phyloP scores from a whole-genome alignment of 2,888 invertebrate species.

The Lamellibrachia satsuma region DNA sequence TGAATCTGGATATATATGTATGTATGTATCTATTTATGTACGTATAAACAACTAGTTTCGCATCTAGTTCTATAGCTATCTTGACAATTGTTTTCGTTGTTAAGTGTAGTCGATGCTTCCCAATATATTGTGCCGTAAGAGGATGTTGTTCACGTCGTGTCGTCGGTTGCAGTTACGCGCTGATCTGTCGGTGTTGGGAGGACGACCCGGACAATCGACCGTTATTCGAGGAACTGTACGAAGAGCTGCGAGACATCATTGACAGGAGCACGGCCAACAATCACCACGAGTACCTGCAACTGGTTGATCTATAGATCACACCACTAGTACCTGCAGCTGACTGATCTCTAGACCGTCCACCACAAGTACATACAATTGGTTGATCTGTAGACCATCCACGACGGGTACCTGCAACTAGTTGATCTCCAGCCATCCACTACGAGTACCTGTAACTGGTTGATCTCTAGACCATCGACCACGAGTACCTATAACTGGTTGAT shows the following conservation, averaged over 20 bases:
- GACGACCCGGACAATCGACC: slow-evolving; percentile 53
- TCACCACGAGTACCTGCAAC: not conserved
- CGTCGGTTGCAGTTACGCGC: slow-evolving; percentile 49
- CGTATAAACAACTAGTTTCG: too few relatives aligned
- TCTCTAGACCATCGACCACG: not conserved
- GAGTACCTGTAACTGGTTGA: not conserved
- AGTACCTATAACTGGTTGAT: not conserved
- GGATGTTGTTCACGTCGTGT: not conserved
- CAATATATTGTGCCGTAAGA: not conserved
- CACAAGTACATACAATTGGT: not conserved
- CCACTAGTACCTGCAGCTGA: too few relatives aligned
- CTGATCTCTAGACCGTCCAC: too few relatives aligned
- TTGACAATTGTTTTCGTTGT: too few relatives aligned
- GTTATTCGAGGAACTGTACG: slow-evolving; percentile 51
- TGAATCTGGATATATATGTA: too few relatives aligned
- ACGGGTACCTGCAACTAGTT: not conserved
- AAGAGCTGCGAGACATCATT: not conserved
- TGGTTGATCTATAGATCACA: not conserved
- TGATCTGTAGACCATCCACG: not conserved
- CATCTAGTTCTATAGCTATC: too few relatives aligned
- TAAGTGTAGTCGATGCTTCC: not conserved
- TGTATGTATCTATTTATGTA: too few relatives aligned
- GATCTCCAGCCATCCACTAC: not conserved
- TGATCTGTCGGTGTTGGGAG: slow-evolving; percentile 63
- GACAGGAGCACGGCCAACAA: not conserved